A percentile compares a stretch with the other conserved stretches of the same genome.
Evolutionary conservation across 2,113 vertebrate species (phyloP).

Genomic region (Mastomys natalensis): DNA sequence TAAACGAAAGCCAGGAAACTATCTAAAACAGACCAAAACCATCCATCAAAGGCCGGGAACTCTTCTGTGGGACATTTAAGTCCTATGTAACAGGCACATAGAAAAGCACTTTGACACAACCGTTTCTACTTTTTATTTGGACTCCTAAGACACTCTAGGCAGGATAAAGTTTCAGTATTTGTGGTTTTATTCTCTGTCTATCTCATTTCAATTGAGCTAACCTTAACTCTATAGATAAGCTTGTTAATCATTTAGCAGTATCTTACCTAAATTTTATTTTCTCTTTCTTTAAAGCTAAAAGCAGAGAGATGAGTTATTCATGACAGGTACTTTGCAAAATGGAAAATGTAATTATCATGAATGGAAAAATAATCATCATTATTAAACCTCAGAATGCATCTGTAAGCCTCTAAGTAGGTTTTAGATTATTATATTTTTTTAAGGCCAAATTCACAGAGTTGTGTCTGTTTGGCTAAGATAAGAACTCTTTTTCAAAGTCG

Average conservation of each 20-base stretch:
- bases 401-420: background rate
- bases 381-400: background rate
- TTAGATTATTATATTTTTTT: background rate
- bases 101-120: background rate
- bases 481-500: background rate
- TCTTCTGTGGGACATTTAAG: background rate
- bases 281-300: conserved; percentile 7
- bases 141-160: background rate
- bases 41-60: background rate
- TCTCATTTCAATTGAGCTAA: background rate
- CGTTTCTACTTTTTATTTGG: background rate
- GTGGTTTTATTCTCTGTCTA: background rate
- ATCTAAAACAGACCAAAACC: background rate
- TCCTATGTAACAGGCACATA: background rate
- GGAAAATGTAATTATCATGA: background rate
- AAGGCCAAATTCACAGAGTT: background rate
- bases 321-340: background rate
- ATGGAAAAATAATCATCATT: background rate
- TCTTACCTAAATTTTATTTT: background rate
- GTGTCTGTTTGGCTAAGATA: background rate
- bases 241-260: background rate
- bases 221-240: background rate
- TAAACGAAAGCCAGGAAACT: background rate
- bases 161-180: background rate
- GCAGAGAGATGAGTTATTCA: background rate